Conservation (phyloP, 2,888 invertebrate species). For the Leptopilina drosophilae region DNA sequence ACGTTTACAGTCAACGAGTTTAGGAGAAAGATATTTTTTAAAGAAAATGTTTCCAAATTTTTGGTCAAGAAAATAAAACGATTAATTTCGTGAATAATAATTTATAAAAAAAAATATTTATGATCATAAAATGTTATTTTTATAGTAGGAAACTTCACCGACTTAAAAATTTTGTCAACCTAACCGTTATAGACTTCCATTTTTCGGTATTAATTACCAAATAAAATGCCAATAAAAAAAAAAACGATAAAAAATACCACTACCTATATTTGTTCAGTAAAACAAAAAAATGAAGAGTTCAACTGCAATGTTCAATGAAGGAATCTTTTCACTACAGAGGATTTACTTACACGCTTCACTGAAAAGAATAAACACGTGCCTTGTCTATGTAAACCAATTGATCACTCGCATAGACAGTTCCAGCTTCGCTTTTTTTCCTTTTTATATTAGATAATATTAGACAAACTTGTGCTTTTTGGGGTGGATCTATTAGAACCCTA, state of each 20-base stretch:
- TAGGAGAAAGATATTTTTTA: too few relatives aligned
- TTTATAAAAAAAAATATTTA: too few relatives aligned
- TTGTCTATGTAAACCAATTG: constrained; percentile 35
- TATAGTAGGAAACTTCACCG: too few relatives aligned
- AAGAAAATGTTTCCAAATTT: too few relatives aligned
- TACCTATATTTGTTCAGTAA: neutral
- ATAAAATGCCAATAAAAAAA: neutral
- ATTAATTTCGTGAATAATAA: too few relatives aligned
- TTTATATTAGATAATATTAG: neutral
- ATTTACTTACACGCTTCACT: constrained; percentile 22
- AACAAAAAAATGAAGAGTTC: constrained; percentile 1
- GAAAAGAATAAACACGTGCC: constrained; percentile 30
- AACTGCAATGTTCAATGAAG: neutral
- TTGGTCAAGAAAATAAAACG: too few relatives aligned
- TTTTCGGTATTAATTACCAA: too few relatives aligned
- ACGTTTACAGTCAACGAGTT: too few relatives aligned
- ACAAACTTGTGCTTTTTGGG: constrained; percentile 21
- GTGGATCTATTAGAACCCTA: constrained; percentile 32
- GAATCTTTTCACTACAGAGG: constrained; percentile 1
- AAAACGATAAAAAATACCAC: too few relatives aligned
- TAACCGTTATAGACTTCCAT: too few relatives aligned
- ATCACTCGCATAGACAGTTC: constrained; percentile 33
- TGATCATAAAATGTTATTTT: too few relatives aligned
- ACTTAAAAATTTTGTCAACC: too few relatives aligned
- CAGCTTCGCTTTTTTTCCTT: neutral